Evolutionary conservation across 2,888 invertebrate species (phyloP).

Genomic region (Cephus sareptanus): DNA sequence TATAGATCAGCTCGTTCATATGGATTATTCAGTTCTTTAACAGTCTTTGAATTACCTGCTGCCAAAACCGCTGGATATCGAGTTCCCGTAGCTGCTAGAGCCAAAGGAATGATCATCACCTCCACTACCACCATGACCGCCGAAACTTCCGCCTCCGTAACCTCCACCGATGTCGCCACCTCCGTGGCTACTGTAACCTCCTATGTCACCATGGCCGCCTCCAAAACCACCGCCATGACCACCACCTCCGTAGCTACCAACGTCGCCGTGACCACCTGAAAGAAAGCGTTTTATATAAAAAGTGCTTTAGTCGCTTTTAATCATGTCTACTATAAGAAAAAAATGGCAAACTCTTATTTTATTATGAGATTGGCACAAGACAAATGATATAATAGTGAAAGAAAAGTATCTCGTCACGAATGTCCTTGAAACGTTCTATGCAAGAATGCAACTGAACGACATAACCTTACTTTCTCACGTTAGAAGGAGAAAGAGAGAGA

Average conservation of each 20-base stretch:
- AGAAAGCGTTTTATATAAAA: background rate
- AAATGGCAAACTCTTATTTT: background rate
- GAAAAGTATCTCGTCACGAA: background rate
- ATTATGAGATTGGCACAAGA: background rate
- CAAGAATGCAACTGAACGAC: background rate
- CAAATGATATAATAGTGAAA: background rate
- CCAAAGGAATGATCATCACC: slow-evolving; percentile 19
- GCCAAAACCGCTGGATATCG: slow-evolving; percentile 44
- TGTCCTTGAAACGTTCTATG: background rate
- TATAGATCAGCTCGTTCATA: background rate
- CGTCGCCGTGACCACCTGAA: slow-evolving; percentile 11
- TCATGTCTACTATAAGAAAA: background rate
- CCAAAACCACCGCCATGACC: slow-evolving; percentile 12
- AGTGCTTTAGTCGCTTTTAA: background rate
- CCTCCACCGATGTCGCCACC: slow-evolving; percentile 10
- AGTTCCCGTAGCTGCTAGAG: slow-evolving; percentile 34
- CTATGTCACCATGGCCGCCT: background rate
- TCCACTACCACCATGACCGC: slow-evolving; percentile 13
- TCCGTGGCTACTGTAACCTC: slow-evolving; percentile 9
- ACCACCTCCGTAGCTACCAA: slow-evolving; percentile 15
- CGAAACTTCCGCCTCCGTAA: slow-evolving; percentile 15
- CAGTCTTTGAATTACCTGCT: slow-evolving; percentile 40
- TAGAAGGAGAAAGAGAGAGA: background rate
- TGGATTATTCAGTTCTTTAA: background rate
- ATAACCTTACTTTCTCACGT: background rate